A percentile compares a stretch with the other conserved stretches of the same genome.
Evolutionary conservation across 2,888 invertebrate genomes (phyloP).

Genomic region (Ormyrus rosae): DNA sequence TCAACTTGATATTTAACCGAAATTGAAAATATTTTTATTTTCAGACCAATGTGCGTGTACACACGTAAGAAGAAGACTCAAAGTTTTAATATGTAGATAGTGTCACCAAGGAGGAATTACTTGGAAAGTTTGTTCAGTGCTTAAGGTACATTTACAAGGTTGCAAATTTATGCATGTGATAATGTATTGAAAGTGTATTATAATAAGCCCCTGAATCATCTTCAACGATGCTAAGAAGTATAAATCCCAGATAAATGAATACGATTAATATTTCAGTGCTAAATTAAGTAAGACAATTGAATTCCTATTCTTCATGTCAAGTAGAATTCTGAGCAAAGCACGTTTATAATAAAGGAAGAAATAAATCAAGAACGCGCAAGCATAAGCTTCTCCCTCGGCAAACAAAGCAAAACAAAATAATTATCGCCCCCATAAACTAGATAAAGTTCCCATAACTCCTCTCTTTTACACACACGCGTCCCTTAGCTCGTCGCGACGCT

Average conservation of each 20-base stretch:
- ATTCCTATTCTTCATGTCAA: too few species aligned
- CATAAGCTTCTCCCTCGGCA: too few species aligned
- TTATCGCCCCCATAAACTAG: too few species aligned
- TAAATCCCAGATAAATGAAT: neutral
- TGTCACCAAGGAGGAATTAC: slow-evolving; percentile 14
- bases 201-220: slow-evolving; percentile 5
- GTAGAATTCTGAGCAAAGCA: too few species aligned
- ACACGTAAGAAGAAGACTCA: neutral
- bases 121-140: slow-evolving; percentile 28
- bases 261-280: slow-evolving; percentile 1
- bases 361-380: too few species aligned
- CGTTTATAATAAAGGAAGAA: too few species aligned
- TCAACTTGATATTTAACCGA: too few species aligned
- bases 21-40: too few species aligned
- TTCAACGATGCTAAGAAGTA: neutral
- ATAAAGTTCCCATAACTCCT: too few species aligned
- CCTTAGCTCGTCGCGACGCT: slow-evolving; percentile 23
- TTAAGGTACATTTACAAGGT: slow-evolving; percentile 25
- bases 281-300: neutral
- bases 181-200: slow-evolving; percentile 21
- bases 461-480: too few species aligned
- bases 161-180: slow-evolving; percentile 37
- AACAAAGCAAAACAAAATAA: too few species aligned
- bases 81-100: slow-evolving; percentile 21
- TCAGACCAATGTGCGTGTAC: too few species aligned